Percentiles rank a stretch among this genome's conserved stretches.
phyloP scores from a whole-genome alignment of 2,797 vertebrate species.

The Glyptemys insculpta region DNA sequence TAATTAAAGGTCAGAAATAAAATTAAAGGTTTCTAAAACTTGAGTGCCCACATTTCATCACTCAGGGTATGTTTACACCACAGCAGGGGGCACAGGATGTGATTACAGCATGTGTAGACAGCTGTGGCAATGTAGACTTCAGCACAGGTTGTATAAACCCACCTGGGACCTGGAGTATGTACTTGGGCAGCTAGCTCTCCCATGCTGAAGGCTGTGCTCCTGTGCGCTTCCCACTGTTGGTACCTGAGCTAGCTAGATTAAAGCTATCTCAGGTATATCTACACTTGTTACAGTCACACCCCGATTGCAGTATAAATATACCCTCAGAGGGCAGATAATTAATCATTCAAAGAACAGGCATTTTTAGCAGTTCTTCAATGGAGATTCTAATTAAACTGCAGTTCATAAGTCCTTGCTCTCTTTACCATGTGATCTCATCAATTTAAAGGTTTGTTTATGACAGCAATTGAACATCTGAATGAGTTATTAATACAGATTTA shows the following conservation, averaged over 20 bases:
- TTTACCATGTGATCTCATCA: neutral
- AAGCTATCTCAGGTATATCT: neutral
- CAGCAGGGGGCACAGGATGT: neutral
- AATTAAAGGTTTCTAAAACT: neutral
- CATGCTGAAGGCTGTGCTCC: neutral
- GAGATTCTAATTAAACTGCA: neutral
- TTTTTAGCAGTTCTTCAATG: neutral
- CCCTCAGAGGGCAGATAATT: accelerated
- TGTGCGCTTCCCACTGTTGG: neutral
- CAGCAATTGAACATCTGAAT: neutral
- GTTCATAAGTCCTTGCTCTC: too few species aligned
- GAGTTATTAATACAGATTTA: neutral
- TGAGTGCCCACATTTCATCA: neutral
- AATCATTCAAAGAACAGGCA: neutral
- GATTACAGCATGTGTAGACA: neutral
- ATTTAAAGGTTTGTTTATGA: neutral
- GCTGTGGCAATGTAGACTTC: neutral
- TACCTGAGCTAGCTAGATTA: neutral
- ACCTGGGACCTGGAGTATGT: neutral
- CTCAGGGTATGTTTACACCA: neutral
- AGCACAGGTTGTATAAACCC: neutral
- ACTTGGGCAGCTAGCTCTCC: neutral
- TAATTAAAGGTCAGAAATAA: neutral
- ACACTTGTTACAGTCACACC: neutral
- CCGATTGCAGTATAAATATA: too few species aligned